phyloP scores from a whole-genome alignment of 1,140 invertebrate species.

The Bombus waltoni region DNA sequence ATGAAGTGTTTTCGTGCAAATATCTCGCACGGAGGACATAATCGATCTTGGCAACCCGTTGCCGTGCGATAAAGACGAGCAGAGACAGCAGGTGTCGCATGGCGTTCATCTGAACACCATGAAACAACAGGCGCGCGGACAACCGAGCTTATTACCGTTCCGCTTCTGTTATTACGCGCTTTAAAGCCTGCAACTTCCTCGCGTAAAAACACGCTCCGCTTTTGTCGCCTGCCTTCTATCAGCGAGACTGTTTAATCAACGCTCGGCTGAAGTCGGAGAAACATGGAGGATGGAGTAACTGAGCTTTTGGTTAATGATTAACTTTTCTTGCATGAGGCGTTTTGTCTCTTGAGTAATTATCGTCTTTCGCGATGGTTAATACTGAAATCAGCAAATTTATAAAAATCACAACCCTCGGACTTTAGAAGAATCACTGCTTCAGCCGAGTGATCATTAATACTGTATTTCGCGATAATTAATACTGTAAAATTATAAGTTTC shows the following conservation, averaged over 20 bases:
- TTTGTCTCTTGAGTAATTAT: not conserved
- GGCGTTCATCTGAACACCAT: conserved; percentile 58
- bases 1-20: not conserved
- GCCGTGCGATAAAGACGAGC: conserved; percentile 63
- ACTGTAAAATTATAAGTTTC: too few relatives aligned
- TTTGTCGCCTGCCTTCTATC: not conserved
- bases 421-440: too few relatives aligned
- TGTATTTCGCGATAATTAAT: too few relatives aligned
- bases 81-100: conserved; percentile 64
- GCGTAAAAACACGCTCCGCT: conserved; percentile 7
- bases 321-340: not conserved
- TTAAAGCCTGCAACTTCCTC: conserved; percentile 7
- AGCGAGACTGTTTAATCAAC: not conserved
- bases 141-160: conserved; percentile 47
- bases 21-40: conserved; percentile 19
- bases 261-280: not conserved
- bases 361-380: not conserved
- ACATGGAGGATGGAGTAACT: not conserved
- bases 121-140: conserved; percentile 31
- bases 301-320: not conserved
- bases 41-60: conserved; percentile 60
- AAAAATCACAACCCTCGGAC: too few relatives aligned
- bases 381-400: not conserved
- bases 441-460: too few relatives aligned
- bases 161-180: conserved; percentile 24